Percentiles rank a stretch among this genome's conserved stretches.
Conservation (phyloP, 2,888 invertebrate species). For the Amphimallon solstitiale region DNA sequence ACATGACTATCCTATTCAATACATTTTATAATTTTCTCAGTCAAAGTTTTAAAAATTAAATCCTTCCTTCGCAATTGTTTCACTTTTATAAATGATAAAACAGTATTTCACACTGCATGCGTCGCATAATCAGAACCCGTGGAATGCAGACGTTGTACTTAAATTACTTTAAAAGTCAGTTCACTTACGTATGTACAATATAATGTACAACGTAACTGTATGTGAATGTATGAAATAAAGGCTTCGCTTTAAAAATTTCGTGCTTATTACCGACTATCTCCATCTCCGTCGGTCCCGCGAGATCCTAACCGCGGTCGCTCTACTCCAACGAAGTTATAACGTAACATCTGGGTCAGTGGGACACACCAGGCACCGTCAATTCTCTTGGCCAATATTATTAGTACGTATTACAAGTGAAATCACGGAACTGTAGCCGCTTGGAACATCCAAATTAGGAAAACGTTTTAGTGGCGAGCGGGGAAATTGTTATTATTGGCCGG, state of each 20-base stretch:
- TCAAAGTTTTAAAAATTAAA: too few relatives aligned
- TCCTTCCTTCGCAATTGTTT: too few relatives aligned
- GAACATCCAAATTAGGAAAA: slow-evolving; percentile 36
- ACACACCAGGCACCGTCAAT: slow-evolving; percentile 29
- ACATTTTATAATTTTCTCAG: too few relatives aligned
- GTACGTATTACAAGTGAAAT: slow-evolving; percentile 42
- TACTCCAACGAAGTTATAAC: slow-evolving; percentile 32
- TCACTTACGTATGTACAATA: slow-evolving; percentile 3
- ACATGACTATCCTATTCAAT: too few relatives aligned
- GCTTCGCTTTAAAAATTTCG: slow-evolving; percentile 28
- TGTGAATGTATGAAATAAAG: slow-evolving; percentile 4
- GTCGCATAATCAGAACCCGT: background rate
- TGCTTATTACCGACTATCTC: slow-evolving; percentile 13
- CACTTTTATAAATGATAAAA: too few relatives aligned
- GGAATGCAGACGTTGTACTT: slow-evolving; percentile 12
- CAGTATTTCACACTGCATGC: too few relatives aligned
- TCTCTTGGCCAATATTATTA: slow-evolving; percentile 47
- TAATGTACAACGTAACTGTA: background rate
- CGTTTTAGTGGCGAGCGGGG: slow-evolving; percentile 1
- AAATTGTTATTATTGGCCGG: too few relatives aligned
- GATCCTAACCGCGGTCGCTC: background rate
- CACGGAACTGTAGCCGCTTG: slow-evolving; percentile 34
- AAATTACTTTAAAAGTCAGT: slow-evolving; percentile 7
- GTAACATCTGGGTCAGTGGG: slow-evolving; percentile 49
- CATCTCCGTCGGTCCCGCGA: slow-evolving; percentile 8